A percentile compares a stretch with the other conserved stretches of the same genome.
These are phyloP conservation scores for Drosophila melanica DNA, from an alignment of 1,140 invertebrate species.

Conservation along the genomic window DNA sequence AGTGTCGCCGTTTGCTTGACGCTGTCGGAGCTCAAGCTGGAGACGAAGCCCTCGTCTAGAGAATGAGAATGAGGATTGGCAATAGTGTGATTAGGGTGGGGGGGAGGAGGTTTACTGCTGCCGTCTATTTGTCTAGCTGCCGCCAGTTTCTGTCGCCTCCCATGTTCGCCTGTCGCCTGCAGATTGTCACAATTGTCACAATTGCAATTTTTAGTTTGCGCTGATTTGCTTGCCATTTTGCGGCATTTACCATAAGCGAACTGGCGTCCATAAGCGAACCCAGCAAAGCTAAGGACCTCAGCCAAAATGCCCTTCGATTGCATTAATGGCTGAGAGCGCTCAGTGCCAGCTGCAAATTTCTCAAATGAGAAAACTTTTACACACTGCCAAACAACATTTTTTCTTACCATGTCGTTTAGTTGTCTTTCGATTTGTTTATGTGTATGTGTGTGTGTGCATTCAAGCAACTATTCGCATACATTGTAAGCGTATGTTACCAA, in stretches of 20 bases:
- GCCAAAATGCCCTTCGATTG: slow-evolving; percentile 74
- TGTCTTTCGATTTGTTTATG: slow-evolving; percentile 25
- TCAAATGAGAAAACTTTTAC: slow-evolving; percentile 74
- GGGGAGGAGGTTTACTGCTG: slow-evolving; percentile 32
- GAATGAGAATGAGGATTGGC: slow-evolving; percentile 1
- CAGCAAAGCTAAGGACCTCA: slow-evolving; percentile 24
- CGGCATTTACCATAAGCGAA: slow-evolving; percentile 72
- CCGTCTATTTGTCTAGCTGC: slow-evolving; percentile 50
- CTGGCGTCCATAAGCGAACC: slow-evolving; percentile 22
- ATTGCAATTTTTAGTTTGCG: slow-evolving; percentile 71
- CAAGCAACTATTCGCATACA: slow-evolving; percentile 4
- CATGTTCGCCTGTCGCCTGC: slow-evolving; percentile 67
- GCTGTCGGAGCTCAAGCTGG: slow-evolving; percentile 33
- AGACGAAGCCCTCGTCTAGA: slow-evolving; percentile 39
- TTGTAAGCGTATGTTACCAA: slow-evolving; percentile 21
- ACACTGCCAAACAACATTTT: slow-evolving; percentile 26
- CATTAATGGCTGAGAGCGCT: slow-evolving; percentile 60
- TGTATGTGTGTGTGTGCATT: slow-evolving; percentile 1
- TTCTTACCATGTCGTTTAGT: slow-evolving; percentile 32
- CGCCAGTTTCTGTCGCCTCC: slow-evolving; percentile 51
- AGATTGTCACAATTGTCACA: slow-evolving; percentile 76
- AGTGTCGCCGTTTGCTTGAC: slow-evolving; percentile 77
- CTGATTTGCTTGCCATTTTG: slow-evolving; percentile 79
- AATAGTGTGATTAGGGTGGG: not conserved
- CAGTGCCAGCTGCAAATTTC: slow-evolving; percentile 63